Percentiles rank a stretch among this genome's conserved stretches.
phyloP scores from a whole-genome alignment of 2,113 vertebrate species.

The Dendrocopos noguchii region DNA sequence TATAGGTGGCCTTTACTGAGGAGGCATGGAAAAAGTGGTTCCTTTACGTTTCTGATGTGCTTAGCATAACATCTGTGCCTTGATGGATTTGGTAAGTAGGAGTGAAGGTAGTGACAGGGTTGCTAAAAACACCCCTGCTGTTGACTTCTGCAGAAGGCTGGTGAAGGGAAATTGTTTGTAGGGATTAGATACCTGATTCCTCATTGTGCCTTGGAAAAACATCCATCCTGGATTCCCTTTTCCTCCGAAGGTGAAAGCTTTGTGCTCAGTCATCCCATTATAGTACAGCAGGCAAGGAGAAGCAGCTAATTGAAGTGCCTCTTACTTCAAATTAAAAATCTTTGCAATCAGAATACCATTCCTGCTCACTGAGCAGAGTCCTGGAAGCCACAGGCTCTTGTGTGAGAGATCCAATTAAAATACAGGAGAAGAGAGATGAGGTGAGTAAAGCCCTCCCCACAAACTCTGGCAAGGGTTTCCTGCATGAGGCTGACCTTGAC shows the following conservation, averaged over 20 bases:
- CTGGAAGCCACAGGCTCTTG: constrained; percentile 30
- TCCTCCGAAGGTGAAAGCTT: neutral
- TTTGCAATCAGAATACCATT: constrained; percentile 24
- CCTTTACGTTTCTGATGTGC: constrained; percentile 15
- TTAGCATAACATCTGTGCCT: constrained; percentile 19
- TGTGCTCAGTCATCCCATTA: constrained; percentile 13
- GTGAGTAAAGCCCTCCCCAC: neutral
- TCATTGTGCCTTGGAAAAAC: neutral
- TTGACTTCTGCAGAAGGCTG: neutral
- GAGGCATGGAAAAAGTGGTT: neutral
- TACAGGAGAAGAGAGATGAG: neutral
- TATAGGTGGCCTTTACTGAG: neutral
- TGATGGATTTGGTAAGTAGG: neutral
- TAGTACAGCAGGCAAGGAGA: neutral
- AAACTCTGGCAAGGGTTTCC: constrained; percentile 15
- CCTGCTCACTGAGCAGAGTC: constrained; percentile 24
- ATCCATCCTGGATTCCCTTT: neutral
- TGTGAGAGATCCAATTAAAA: constrained; percentile 48
- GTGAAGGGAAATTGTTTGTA: neutral
- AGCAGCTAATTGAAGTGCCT: constrained; percentile 48
- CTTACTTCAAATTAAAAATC: constrained; percentile 26
- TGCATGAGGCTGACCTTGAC: constrained; percentile 15
- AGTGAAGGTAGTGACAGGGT: neutral
- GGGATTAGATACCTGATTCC: neutral
- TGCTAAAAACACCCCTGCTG: neutral